These are phyloP conservation scores for Oncorhynchus tshawytscha DNA, from an alignment of 2,113 vertebrate species.

Conservation along the genomic window DNA sequence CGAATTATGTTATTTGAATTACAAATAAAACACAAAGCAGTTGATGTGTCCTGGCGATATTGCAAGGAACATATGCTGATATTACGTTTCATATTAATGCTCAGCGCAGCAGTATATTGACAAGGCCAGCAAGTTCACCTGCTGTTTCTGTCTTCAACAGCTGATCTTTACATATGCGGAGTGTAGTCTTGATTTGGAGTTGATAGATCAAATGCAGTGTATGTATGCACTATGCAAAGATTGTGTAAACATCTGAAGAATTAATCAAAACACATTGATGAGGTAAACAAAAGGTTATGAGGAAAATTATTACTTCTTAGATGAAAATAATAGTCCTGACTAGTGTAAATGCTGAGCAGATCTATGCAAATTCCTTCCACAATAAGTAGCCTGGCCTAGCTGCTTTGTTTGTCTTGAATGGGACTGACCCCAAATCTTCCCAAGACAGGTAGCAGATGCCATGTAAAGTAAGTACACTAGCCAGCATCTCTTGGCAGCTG, in stretches of 20 bases:
- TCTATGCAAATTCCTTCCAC: too few species aligned
- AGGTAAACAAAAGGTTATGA: too few species aligned
- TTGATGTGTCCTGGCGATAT: neutral
- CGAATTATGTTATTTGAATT: neutral
- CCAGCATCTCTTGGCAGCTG: too few species aligned
- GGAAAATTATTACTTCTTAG: too few species aligned
- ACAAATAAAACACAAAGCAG: neutral
- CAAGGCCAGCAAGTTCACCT: neutral
- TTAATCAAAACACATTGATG: too few species aligned
- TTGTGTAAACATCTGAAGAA: too few species aligned
- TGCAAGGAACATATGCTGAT: neutral
- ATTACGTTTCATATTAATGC: slow-evolving; percentile 9
- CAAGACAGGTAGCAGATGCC: neutral
- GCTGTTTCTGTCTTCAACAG: neutral
- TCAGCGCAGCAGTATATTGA: neutral
- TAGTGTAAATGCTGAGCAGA: too few species aligned
- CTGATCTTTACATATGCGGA: neutral
- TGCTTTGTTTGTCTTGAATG: neutral
- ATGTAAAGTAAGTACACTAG: neutral
- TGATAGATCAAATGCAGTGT: too few species aligned
- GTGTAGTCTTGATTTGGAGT: neutral
- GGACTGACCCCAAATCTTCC: neutral
- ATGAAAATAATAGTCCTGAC: too few species aligned
- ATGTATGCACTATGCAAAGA: too few species aligned
- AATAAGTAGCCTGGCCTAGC: too few species aligned